A percentile compares a stretch with the other conserved stretches of the same genome.
Evolutionary conservation across 2,888 invertebrate species (phyloP).

Genomic region (Leuctra nigra): DNA sequence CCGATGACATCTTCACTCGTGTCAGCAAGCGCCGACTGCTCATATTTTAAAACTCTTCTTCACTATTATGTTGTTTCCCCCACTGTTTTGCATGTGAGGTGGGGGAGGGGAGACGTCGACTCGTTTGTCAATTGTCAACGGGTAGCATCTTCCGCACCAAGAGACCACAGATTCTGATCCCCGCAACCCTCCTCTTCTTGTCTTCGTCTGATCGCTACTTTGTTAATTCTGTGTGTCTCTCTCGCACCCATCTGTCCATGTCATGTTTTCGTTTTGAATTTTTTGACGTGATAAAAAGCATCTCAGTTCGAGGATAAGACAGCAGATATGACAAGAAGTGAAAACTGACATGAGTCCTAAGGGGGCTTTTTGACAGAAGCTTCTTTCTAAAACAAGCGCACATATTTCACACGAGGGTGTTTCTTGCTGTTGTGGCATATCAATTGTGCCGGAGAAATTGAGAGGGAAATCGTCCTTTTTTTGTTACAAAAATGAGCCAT

Average conservation of each 20-base stretch:
- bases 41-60: not conserved
- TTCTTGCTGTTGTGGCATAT: constrained; percentile 5
- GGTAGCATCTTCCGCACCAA: constrained; percentile 24
- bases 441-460: no score
- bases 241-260: constrained; percentile 18
- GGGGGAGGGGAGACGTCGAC: not conserved
- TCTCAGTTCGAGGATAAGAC: constrained; percentile 3
- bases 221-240: not conserved
- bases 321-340: constrained; percentile 12
- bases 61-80: not conserved
- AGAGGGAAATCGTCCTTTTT: no score
- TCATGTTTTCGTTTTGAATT: constrained; percentile 15
- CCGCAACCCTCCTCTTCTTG: not conserved
- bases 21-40: not conserved
- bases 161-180: constrained; percentile 25
- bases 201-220: constrained; percentile 1
- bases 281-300: constrained; percentile 15
- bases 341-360: constrained; percentile 4
- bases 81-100: not conserved
- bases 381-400: not conserved
- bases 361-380: constrained; percentile 4
- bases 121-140: constrained; percentile 28
- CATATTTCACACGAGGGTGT: constrained; percentile 1
- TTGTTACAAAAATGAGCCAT: no score
- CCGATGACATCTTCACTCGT: not conserved